These are phyloP conservation scores for Brachymystax lenok DNA, from an alignment of 2,797 vertebrate species.

Conservation along the genomic window DNA sequence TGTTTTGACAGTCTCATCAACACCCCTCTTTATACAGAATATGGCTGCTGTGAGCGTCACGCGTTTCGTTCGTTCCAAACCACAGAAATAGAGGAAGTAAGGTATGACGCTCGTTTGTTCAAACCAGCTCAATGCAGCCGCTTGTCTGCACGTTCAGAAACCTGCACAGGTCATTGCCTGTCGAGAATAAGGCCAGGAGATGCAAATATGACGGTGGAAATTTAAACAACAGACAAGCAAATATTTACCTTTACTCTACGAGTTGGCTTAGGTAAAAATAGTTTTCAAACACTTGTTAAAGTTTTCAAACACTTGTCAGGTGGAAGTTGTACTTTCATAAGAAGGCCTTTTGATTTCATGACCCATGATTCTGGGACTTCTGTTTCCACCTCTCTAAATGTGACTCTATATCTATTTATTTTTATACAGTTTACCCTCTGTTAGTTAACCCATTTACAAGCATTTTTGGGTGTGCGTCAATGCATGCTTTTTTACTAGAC, in stretches of 20 bases:
- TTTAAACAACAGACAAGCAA: conserved; percentile 66
- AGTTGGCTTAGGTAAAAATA: too few species aligned
- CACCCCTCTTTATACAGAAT: conserved; percentile 33
- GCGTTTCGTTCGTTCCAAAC: conserved; percentile 48
- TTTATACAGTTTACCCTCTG: too few species aligned
- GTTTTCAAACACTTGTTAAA: conserved; percentile 8
- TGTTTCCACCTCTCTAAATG: too few species aligned
- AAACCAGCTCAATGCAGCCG: conserved; percentile 12
- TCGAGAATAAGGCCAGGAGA: conserved; percentile 27
- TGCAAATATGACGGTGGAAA: conserved; percentile 75
- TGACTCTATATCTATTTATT: too few species aligned
- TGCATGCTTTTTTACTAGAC: too few species aligned
- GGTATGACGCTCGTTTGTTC: conserved; percentile 61
- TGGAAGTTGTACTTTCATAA: background rate
- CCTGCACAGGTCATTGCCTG: conserved; percentile 18
- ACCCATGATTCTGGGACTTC: background rate
- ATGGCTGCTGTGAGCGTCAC: conserved; percentile 52
- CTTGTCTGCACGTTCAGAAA: conserved; percentile 28
- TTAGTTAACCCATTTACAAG: too few species aligned
- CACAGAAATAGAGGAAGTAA: conserved; percentile 77
- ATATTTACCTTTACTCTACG: conserved; percentile 33
- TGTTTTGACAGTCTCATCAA: conserved; percentile 13
- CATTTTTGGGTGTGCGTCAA: too few species aligned
- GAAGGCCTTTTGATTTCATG: background rate
- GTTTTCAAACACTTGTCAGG: conserved; percentile 14